Percentiles rank a stretch among this genome's conserved stretches.
Conservation (phyloP, 2,113 vertebrate species). For the Parus major region DNA sequence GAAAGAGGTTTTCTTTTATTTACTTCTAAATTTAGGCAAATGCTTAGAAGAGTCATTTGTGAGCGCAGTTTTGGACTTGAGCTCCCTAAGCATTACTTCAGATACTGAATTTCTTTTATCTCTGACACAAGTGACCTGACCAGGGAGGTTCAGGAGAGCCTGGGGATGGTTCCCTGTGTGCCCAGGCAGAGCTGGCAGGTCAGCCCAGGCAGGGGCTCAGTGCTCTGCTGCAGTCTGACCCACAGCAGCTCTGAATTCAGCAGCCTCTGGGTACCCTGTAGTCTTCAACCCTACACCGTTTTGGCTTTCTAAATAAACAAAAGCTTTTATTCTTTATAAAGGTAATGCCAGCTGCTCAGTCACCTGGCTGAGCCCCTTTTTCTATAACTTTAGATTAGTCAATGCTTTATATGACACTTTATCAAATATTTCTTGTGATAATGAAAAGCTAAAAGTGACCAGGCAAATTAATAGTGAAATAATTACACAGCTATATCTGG, state of each 20-base stretch:
- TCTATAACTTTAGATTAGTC: background rate
- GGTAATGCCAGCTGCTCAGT: background rate
- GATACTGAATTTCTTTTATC: background rate
- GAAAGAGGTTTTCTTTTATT: background rate
- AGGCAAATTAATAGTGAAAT: background rate
- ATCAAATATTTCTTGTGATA: background rate
- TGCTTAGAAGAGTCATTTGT: background rate
- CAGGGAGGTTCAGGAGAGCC: background rate
- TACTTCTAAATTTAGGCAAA: background rate
- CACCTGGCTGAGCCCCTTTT: background rate
- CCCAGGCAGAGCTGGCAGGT: background rate
- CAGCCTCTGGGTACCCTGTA: background rate
- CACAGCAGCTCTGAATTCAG: background rate
- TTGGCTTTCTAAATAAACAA: background rate
- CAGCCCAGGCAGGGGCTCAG: accelerated
- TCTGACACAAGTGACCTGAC: background rate
- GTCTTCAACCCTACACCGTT: background rate
- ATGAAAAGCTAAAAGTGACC: background rate
- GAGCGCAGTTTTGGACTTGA: background rate
- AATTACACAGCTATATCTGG: background rate
- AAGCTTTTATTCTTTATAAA: background rate
- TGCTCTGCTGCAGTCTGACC: background rate
- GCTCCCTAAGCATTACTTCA: background rate
- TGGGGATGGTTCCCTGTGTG: background rate
- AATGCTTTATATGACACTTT: background rate